phyloP scores from a whole-genome alignment of 2,113 vertebrate genomes.

The Tonatia bakeri region DNA sequence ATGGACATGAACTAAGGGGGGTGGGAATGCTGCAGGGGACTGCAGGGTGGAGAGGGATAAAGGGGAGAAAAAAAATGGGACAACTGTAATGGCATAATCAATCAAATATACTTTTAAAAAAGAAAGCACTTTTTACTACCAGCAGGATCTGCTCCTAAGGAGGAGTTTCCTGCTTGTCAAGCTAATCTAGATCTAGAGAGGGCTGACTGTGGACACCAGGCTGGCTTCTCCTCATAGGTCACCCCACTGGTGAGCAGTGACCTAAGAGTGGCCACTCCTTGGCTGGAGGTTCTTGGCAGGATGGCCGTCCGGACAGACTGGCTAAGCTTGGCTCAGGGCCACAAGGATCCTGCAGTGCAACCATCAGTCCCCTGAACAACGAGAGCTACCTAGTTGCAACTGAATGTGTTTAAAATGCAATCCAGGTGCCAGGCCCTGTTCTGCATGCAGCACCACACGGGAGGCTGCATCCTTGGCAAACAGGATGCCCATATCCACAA shows the following conservation, averaged over 20 bases:
- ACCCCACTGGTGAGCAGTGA: not conserved
- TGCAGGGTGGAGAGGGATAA: too few species aligned
- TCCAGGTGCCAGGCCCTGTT: not conserved
- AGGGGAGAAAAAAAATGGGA: too few species aligned
- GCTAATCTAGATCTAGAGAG: not conserved
- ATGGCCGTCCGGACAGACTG: rapidly evolving
- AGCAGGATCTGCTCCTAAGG: not conserved
- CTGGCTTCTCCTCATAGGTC: not conserved
- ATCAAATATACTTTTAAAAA: too few species aligned
- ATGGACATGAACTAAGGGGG: too few species aligned
- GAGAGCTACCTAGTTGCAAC: not conserved
- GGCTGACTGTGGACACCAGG: not conserved
- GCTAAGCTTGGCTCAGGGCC: not conserved
- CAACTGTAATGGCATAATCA: too few species aligned
- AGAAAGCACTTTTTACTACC: too few species aligned
- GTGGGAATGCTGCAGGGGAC: too few species aligned
- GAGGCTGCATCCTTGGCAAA: not conserved
- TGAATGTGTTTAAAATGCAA: slow-evolving; percentile 18
- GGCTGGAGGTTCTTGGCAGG: not conserved
- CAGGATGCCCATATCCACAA: not conserved
- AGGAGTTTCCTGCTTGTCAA: not conserved
- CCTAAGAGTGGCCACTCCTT: not conserved
- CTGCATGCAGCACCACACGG: not conserved
- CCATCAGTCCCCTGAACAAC: not conserved
- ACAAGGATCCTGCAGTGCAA: not conserved